Evolutionary conservation across 1,140 invertebrate species (phyloP).

Genomic region (Cepaea nemoralis): DNA sequence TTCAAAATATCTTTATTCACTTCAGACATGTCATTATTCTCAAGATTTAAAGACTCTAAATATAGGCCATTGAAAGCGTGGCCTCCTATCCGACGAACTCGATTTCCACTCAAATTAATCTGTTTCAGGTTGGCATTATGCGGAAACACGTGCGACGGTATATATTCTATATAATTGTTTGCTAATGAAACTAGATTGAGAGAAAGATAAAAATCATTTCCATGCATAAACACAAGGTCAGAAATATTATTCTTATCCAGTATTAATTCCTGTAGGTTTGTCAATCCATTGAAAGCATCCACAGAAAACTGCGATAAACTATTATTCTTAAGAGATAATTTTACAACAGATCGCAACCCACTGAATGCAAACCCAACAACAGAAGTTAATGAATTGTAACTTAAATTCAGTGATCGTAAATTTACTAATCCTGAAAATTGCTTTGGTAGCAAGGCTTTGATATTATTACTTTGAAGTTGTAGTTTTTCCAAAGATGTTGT

Average conservation of each 20-base stretch:
- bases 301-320: slow-evolving; percentile 38
- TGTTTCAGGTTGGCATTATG: slow-evolving; percentile 38
- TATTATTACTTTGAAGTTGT: slow-evolving; percentile 45
- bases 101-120: slow-evolving; percentile 47
- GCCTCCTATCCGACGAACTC: slow-evolving; percentile 38
- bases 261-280: slow-evolving; percentile 38
- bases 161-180: slow-evolving; percentile 41
- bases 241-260: slow-evolving; percentile 47
- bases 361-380: slow-evolving; percentile 40
- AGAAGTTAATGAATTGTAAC: slow-evolving; percentile 41
- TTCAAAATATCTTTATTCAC: slow-evolving; percentile 48
- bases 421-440: slow-evolving; percentile 35
- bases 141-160: slow-evolving; percentile 45
- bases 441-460: slow-evolving; percentile 24
- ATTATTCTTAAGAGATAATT: slow-evolving; percentile 41
- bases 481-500: slow-evolving; percentile 40
- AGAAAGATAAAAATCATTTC: slow-evolving; percentile 34
- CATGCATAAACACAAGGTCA: slow-evolving; percentile 30
- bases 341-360: slow-evolving; percentile 32
- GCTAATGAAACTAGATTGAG: slow-evolving; percentile 43
- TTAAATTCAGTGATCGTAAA: slow-evolving; percentile 46
- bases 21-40: slow-evolving; percentile 44
- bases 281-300: slow-evolving; percentile 42
- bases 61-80: slow-evolving; percentile 44
- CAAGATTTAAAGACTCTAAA: slow-evolving; percentile 46